Evolutionary conservation across 1,140 invertebrate genomes (phyloP).

Genomic region (Popillia japonica): DNA sequence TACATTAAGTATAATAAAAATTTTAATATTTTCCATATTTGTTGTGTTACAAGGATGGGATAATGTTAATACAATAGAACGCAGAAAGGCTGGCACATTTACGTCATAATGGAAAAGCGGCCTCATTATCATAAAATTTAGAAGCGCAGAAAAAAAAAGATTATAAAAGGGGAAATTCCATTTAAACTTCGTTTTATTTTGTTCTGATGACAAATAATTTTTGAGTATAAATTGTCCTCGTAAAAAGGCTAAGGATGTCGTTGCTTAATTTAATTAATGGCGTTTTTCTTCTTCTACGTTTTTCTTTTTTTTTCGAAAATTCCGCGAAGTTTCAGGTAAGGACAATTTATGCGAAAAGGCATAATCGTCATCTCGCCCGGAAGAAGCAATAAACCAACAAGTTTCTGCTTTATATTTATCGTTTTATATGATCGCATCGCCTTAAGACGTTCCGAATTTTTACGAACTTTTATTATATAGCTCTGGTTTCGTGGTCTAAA

Average conservation of each 20-base stretch:
- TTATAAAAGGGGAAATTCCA: not conserved
- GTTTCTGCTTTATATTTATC: not conserved
- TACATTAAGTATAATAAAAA: constrained; percentile 20
- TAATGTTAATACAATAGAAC: not conserved
- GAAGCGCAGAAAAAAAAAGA: constrained; percentile 13
- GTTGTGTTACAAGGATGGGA: not conserved
- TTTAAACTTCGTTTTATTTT: constrained; percentile 25
- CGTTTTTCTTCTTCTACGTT: not conserved
- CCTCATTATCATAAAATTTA: constrained; percentile 29
- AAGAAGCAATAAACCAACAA: not conserved
- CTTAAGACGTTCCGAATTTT: not conserved
- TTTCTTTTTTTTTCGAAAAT: not conserved
- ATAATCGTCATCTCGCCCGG: not conserved
- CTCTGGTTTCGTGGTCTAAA: not conserved
- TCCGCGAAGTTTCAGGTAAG: not conserved
- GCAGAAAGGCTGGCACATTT: not conserved
- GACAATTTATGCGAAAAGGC: not conserved
- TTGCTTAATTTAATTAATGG: constrained; percentile 32
- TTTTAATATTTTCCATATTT: constrained; percentile 5
- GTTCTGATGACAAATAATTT: constrained; percentile 29
- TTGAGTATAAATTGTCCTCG: constrained; percentile 9
- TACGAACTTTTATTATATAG: not conserved
- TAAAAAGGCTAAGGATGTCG: constrained; percentile 15
- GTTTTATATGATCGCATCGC: not conserved
- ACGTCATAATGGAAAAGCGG: not conserved